Conservation (phyloP, 2,888 invertebrate genomes). For the Chalcis sispes region DNA sequence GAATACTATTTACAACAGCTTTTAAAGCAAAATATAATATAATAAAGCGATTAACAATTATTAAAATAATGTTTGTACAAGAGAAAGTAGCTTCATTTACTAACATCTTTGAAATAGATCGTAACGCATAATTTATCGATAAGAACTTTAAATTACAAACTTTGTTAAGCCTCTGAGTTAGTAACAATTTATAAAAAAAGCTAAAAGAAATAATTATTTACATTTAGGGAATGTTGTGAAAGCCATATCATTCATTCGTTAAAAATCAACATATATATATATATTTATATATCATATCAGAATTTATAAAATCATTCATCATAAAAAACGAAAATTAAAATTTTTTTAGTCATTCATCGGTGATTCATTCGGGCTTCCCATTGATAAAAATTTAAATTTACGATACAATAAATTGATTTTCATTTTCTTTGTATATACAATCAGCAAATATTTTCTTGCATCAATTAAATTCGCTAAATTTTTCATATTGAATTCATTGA, state of each 20-base stretch:
- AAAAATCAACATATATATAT: background rate
- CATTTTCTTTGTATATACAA: constrained; percentile 26
- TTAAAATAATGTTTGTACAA: constrained; percentile 38
- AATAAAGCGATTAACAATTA: constrained; percentile 47
- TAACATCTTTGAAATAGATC: constrained; percentile 13
- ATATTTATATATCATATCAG: constrained; percentile 1
- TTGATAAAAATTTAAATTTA: background rate
- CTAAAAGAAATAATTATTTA: constrained; percentile 35
- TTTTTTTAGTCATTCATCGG: background rate
- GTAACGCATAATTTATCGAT: background rate
- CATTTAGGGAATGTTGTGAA: constrained; percentile 10
- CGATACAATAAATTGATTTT: background rate
- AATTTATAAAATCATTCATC: too few relatives aligned
- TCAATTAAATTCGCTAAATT: background rate
- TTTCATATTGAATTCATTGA: constrained; percentile 10
- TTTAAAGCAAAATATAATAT: constrained; percentile 34
- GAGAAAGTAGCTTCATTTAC: constrained; percentile 4
- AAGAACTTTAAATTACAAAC: constrained; percentile 19
- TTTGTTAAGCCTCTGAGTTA: constrained; percentile 48
- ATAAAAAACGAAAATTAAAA: background rate
- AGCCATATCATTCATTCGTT: constrained; percentile 3
- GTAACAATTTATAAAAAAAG: constrained; percentile 42
- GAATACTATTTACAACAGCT: constrained; percentile 50
- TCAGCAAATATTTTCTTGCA: background rate
- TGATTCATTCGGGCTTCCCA: background rate